phyloP scores from a whole-genome alignment of 2,797 vertebrate species.

The Bufotes viridis region DNA sequence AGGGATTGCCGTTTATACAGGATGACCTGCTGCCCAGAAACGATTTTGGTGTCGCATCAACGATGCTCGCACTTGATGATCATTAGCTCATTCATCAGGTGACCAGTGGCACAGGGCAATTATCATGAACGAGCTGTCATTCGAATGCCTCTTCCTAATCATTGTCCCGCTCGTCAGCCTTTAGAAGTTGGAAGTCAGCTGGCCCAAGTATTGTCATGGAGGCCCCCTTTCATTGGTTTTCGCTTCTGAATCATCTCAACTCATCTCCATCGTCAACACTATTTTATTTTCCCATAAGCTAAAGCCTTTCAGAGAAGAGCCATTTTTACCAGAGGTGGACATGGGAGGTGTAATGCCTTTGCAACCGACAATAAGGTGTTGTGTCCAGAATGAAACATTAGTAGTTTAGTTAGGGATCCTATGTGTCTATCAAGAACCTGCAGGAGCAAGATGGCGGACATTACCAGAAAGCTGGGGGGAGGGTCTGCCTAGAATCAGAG shows the following conservation, averaged over 20 bases:
- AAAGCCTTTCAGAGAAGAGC: not conserved
- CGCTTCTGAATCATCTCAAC: not conserved
- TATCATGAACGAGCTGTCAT: too few relatives aligned
- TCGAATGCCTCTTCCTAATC: too few relatives aligned
- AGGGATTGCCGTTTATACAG: too few relatives aligned
- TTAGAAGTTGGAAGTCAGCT: too few relatives aligned
- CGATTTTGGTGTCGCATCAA: too few relatives aligned
- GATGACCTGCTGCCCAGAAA: too few relatives aligned
- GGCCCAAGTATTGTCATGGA: not conserved
- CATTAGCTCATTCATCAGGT: too few relatives aligned
- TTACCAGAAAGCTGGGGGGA: not conserved
- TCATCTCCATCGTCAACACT: not conserved
- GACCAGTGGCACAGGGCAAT: too few relatives aligned
- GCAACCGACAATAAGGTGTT: conserved; percentile 19
- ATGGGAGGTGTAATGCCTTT: not conserved
- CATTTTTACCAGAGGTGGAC: not conserved
- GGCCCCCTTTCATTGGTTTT: too few relatives aligned
- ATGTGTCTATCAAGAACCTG: not conserved
- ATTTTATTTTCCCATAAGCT: not conserved
- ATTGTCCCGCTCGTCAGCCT: too few relatives aligned
- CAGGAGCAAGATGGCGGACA: not conserved
- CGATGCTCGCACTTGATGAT: too few relatives aligned
- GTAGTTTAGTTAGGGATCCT: not conserved
- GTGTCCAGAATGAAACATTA: not conserved
- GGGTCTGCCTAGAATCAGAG: not conserved